These are phyloP conservation scores for Oeneis ivallda DNA, from an alignment of 2,888 invertebrate genomes.

Conservation along the genomic window DNA sequence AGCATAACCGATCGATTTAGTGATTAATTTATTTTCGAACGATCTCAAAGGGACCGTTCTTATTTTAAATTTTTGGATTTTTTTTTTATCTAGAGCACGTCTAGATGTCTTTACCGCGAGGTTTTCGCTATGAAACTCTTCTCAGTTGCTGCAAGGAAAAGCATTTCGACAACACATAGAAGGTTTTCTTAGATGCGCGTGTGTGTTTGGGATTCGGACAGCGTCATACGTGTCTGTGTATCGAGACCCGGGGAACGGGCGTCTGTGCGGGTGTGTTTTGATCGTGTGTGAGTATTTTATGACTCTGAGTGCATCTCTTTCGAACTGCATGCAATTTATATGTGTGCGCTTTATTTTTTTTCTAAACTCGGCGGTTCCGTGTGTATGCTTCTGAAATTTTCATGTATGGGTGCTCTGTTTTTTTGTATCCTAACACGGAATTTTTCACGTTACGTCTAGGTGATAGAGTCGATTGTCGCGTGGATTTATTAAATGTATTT, in stretches of 20 bases:
- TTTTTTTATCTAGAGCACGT: conserved; percentile 61
- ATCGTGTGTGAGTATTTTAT: conserved; percentile 73
- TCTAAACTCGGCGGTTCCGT: conserved; percentile 68
- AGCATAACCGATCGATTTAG: conserved; percentile 63
- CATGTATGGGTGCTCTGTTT: conserved; percentile 72
- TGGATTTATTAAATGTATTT: conserved; percentile 69
- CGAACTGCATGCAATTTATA: conserved; percentile 80
- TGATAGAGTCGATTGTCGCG: conserved; percentile 48
- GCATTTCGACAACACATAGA: conserved; percentile 80
- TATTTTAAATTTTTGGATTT: conserved; percentile 35
- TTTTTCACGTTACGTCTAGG: conserved; percentile 45
- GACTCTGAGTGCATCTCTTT: conserved; percentile 82
- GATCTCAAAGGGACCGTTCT: conserved; percentile 30
- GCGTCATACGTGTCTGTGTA: conserved; percentile 55
- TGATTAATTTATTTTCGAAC: conserved; percentile 36
- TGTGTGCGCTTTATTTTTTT: conserved; percentile 79
- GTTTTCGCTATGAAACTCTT: conserved; percentile 82
- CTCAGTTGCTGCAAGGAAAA: conserved; percentile 82
- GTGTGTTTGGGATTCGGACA: conserved; percentile 61
- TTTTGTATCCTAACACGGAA: conserved; percentile 48
- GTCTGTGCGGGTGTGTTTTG: conserved; percentile 41
- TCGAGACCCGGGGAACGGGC: conserved; percentile 56
- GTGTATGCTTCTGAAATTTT: conserved; percentile 60
- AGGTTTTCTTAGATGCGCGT: conserved; percentile 67
- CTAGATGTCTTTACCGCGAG: conserved; percentile 81